These are phyloP conservation scores for Cricetomys ansorgei DNA, from an alignment of 2,113 vertebrate genomes.

Conservation along the genomic window DNA sequence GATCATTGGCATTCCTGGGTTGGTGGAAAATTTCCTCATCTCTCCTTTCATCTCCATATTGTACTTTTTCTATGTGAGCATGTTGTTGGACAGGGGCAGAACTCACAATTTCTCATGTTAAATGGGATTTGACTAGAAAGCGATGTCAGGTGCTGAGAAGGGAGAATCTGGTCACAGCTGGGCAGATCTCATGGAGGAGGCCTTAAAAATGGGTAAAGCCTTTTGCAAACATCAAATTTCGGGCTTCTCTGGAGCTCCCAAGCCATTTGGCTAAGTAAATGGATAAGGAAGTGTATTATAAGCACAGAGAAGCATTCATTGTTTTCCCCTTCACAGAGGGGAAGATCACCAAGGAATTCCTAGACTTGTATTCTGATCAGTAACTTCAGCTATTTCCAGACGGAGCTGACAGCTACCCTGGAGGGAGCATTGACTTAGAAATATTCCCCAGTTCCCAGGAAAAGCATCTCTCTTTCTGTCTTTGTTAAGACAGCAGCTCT, in stretches of 20 bases:
- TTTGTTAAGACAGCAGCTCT: background rate
- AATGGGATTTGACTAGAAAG: background rate
- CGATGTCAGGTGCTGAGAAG: background rate
- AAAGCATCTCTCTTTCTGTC: background rate
- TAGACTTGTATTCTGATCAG: background rate
- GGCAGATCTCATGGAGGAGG: background rate
- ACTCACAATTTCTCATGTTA: background rate
- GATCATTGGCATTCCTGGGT: background rate
- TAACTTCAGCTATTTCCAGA: slow-evolving; percentile 48
- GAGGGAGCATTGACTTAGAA: background rate
- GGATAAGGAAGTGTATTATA: slow-evolving; percentile 11
- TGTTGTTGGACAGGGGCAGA: background rate
- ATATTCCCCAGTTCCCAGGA: background rate
- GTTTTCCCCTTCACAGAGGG: slow-evolving; percentile 45
- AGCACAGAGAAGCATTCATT: slow-evolving; percentile 21
- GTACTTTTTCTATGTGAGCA: background rate
- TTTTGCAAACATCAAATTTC: background rate
- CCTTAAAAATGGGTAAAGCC: background rate
- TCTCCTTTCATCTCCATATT: background rate
- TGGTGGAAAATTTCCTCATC: background rate
- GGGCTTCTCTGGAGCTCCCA: slow-evolving; percentile 14
- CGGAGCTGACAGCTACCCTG: slow-evolving; percentile 15
- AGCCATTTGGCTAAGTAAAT: slow-evolving; percentile 1
- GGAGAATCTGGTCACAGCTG: background rate
- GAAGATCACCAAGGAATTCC: slow-evolving; percentile 6